Evolutionary conservation across 2,797 vertebrate genomes (phyloP), one percentile per base, ranked within the genome.

Genomic region (Manis pentadactyla): DNA sequence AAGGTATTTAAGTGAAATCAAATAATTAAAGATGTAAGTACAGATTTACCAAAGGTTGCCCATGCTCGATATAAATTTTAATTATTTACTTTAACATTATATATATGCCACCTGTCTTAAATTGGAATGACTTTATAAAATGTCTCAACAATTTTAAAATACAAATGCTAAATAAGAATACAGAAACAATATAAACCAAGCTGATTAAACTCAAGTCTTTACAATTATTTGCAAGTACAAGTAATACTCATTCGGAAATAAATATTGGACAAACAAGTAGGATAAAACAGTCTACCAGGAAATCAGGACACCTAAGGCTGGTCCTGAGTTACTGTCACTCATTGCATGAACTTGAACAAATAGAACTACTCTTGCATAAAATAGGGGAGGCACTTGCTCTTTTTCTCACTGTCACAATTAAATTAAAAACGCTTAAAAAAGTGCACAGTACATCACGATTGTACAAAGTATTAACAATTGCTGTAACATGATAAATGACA

Each of bases 201-300:
- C 6, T 86, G 39, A 95, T 75, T 89, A 77, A 86, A 63, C 5
- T 77, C 61, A 73, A 37, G 37, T 37, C 37, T 37, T 37, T 37
- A 37, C 4, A 37, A 37, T 3, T 37, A 37, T 37, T 37, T 3
- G n/a, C 31, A 87, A 69, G 82, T 87, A 77, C 15, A 94, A 95
- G 59, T 74, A 96, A 77, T 49, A 63, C n/a, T 66, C 87, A 81
- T 27, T 85, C 88, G 68, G 53, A 93, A 91, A 81, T 69, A 95
- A 79, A 94, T 55, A 55, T 7, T 84, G 46, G 39, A 66, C 0
- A 78, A 42, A 77, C 89, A 11, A 92, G 42, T 14, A 81, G n/a
- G 73, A 63, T 89, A 90, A 93, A 91, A 53, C 39, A 4, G 42
- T 21, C 55, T 42, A 37, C 3, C 37, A 37, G 37, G 37, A 82